Base-by-base conservation (phyloP, 2,797 vertebrate genomes). In the Acanthurus leucopareius region DNA sequence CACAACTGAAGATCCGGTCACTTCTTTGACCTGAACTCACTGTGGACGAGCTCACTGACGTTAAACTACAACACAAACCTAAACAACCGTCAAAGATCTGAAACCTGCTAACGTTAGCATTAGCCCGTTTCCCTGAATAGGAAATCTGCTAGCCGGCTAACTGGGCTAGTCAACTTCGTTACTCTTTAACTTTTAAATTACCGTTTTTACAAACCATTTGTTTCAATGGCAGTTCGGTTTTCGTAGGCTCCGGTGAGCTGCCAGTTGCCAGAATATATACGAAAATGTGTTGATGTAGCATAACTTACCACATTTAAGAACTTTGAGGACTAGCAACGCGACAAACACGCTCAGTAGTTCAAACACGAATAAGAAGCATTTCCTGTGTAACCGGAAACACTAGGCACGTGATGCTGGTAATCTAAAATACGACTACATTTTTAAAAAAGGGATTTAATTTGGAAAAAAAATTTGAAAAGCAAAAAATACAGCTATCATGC, bases 271-370 rank as follows among this genome's bases (percentile, higher is more conserved):
- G 0, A 10, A 9, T 4, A n/a, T 5, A 0, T 7, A 25, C 0
- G 0, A 3, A 10, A 16, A 1, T 0, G 1, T 0, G 1, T 0
- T 17, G 45, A 35, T 11, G 8, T 0, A 3, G 35, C 19, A 22
- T 3, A n/a, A 78, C 86, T 89, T 8, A 89, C 86, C 86, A 74
- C 85, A 88, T 86, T 66, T 57, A 75, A 7, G 13, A 79, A 83
- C 42, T 84, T 82, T 49, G 3, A 13, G 20, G 38, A 17, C 1
- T 3, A 61, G 64, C 64, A 10, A 40, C 52, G 9, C 11, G 1
- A 44, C 52, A 22, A 8, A 52, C 73, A 65, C 78, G 60, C 4
- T 60, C 35, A 6, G 13, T 1, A 28, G 20, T 19, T 16, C 1
- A 2, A n/a, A 16, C 28, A 15, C 17, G 13, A 32, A 69, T 52